These are phyloP conservation scores for Glossophaga mutica DNA, from an alignment of 2,797 vertebrate genomes.

Conservation along the genomic window DNA sequence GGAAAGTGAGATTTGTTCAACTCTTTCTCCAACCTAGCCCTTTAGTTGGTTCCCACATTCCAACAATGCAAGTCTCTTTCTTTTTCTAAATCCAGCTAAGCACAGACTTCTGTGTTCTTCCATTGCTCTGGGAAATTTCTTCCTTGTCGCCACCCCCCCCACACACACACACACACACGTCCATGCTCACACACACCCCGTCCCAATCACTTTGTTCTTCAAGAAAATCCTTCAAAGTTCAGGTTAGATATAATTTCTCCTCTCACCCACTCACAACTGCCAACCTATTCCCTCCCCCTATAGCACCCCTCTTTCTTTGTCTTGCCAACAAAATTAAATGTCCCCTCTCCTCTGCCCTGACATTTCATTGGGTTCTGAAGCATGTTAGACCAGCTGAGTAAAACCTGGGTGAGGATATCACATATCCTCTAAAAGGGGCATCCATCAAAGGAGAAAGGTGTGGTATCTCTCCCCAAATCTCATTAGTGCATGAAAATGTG, in stretches of 20 bases:
- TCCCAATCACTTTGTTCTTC: background rate
- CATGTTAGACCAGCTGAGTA: background rate
- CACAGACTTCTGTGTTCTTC: background rate
- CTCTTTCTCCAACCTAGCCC: background rate
- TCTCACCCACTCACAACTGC: background rate
- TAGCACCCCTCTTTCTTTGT: background rate
- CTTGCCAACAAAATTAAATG: background rate
- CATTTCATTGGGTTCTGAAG: background rate
- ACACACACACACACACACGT: background rate
- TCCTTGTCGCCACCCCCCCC: background rate
- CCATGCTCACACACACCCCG: background rate
- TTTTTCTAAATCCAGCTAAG: background rate
- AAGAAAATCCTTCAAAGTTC: background rate
- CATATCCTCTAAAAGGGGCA: background rate
- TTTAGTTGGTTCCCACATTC: background rate
- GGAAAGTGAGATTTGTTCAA: background rate
- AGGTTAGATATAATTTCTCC: background rate
- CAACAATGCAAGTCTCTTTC: background rate
- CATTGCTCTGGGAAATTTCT: background rate
- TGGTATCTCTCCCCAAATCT: background rate
- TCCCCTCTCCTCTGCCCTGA: background rate
- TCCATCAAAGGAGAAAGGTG: background rate
- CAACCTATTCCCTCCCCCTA: background rate
- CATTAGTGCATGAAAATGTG: background rate
- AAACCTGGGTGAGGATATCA: background rate